These are phyloP conservation scores for Carassius carassius DNA, from an alignment of 2,113 vertebrate genomes.

Conservation along the genomic window DNA sequence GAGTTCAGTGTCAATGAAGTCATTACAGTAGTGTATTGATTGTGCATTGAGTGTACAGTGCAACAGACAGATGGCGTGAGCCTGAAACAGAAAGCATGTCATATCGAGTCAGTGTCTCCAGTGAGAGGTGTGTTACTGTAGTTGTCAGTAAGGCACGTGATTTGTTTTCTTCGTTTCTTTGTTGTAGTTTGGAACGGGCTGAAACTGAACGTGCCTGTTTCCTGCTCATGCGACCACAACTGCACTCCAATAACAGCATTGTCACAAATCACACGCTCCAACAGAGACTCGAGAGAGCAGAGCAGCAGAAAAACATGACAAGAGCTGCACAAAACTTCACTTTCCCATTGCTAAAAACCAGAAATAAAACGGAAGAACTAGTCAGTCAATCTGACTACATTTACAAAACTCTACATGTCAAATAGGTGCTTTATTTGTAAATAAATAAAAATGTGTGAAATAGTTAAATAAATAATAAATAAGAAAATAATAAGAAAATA, in stretches of 20 bases:
- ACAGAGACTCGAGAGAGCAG: not conserved
- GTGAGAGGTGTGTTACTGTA: not conserved
- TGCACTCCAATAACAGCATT: constrained; percentile 10
- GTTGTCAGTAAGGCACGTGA: constrained; percentile 25
- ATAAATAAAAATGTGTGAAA: no score
- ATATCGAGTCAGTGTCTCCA: not conserved
- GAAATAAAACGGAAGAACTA: no score
- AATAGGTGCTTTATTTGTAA: no score
- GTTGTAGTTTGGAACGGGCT: constrained; percentile 2
- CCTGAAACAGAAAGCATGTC: not conserved
- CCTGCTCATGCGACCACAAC: constrained; percentile 51
- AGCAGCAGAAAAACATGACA: not conserved
- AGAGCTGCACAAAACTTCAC: no score
- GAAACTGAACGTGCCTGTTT: constrained; percentile 42
- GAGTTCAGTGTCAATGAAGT: not conserved
- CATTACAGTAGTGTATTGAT: not conserved
- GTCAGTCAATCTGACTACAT: no score
- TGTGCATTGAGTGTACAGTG: not conserved
- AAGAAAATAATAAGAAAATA: no score
- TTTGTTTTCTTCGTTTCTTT: constrained; percentile 14
- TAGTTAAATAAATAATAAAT: no score
- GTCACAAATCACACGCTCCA: not conserved
- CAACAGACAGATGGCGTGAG: not conserved
- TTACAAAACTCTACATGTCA: no score
- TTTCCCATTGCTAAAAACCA: no score